A percentile compares a stretch with the other conserved stretches of the same genome.
phyloP scores from a whole-genome alignment of 2,113 vertebrate genomes.

The Crotalus tigris region DNA sequence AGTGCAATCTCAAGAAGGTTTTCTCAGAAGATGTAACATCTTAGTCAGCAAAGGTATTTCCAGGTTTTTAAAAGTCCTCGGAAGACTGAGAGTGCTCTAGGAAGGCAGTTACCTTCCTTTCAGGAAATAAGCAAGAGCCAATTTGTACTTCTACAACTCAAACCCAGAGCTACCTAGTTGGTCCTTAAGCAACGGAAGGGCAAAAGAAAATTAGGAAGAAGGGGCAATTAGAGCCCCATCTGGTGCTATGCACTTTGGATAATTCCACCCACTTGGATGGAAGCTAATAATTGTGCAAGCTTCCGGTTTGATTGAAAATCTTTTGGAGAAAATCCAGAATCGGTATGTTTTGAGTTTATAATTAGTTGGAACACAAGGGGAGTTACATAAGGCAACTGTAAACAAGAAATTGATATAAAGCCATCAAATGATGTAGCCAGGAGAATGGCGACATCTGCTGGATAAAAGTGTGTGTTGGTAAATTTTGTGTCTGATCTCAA shows the following conservation, averaged over 20 bases:
- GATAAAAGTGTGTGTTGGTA: background rate
- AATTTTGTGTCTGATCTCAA: background rate
- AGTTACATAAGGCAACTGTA: constrained; percentile 11
- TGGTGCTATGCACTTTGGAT: background rate
- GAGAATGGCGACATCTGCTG: constrained; percentile 17
- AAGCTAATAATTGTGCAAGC: background rate
- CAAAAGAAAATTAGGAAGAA: background rate
- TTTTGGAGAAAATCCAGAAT: background rate
- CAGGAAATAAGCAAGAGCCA: background rate
- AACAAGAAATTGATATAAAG: background rate
- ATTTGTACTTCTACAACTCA: background rate
- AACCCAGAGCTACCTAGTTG: background rate
- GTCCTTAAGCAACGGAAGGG: background rate
- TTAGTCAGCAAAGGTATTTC: background rate
- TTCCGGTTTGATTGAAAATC: background rate
- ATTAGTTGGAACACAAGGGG: background rate
- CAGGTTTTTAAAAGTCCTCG: background rate
- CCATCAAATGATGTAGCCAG: background rate
- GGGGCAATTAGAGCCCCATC: background rate
- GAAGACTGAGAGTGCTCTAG: background rate
- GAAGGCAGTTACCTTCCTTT: background rate
- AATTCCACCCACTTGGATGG: background rate
- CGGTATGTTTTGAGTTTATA: background rate
- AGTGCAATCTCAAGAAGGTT: background rate
- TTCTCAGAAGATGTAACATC: background rate